These are phyloP conservation scores for Paradisaea rubra DNA, from an alignment of 2,113 vertebrate genomes.

Conservation along the genomic window DNA sequence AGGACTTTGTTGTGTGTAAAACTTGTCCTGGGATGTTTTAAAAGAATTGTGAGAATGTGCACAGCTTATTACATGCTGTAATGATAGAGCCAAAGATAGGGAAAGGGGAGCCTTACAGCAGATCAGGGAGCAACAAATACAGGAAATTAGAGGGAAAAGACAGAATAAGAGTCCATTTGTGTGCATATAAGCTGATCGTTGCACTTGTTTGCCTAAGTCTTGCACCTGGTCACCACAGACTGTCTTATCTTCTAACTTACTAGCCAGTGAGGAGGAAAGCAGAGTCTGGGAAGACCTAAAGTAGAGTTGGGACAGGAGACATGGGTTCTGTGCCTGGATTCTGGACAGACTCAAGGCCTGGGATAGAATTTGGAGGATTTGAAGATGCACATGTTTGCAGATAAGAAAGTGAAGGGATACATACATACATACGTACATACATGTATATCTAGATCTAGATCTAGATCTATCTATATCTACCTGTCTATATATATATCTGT, in stretches of 20 bases:
- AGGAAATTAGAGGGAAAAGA: neutral
- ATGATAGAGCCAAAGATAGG: neutral
- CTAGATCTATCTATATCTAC: too few species aligned
- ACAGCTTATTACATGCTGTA: neutral
- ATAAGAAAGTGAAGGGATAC: neutral
- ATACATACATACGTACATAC: too few species aligned
- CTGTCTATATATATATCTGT: too few species aligned
- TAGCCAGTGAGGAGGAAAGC: neutral
- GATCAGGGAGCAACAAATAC: neutral
- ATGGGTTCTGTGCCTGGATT: neutral
- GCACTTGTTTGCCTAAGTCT: neutral
- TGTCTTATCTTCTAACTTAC: neutral
- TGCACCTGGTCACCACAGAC: neutral
- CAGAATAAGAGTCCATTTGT: neutral
- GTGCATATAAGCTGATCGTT: neutral
- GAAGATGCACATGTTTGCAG: neutral
- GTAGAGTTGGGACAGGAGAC: neutral
- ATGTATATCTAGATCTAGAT: neutral
- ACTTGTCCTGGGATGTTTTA: neutral
- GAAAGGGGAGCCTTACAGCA: neutral
- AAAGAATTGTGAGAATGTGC: neutral
- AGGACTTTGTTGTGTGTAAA: neutral
- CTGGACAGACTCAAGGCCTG: neutral
- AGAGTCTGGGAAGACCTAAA: neutral
- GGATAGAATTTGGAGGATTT: neutral